Conservation (phyloP, 2,113 vertebrate species). For the Stigmatopora argus region DNA sequence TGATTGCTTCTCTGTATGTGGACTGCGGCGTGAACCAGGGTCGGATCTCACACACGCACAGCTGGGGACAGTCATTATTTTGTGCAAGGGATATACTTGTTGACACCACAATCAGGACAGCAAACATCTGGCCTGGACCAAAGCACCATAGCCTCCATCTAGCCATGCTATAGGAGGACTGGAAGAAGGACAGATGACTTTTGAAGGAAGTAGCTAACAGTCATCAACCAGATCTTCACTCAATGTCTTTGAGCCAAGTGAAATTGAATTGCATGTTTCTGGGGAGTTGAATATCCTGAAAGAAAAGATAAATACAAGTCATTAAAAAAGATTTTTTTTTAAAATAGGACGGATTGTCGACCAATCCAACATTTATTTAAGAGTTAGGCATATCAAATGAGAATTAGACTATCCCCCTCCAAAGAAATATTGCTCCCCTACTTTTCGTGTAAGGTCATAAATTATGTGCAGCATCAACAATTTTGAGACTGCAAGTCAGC, state of each 20-base stretch:
- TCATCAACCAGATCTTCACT: conserved; percentile 58
- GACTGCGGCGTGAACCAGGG: conserved; percentile 99
- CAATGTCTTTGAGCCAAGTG: conserved; percentile 33
- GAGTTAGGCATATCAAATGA: conserved; percentile 13
- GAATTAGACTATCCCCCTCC: conserved; percentile 13
- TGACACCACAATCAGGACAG: conserved; percentile 70
- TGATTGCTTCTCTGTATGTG: conserved; percentile 93
- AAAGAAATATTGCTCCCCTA: conserved; percentile 21
- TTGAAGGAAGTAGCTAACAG: conserved; percentile 34
- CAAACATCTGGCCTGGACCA: conserved; percentile 66
- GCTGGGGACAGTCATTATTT: conserved; percentile 85
- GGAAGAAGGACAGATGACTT: conserved; percentile 44
- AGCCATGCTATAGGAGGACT: conserved; percentile 74
- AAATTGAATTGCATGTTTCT: conserved; percentile 32
- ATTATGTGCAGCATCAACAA: conserved; percentile 51
- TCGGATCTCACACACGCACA: conserved; percentile 93
- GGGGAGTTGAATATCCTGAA: conserved; percentile 41
- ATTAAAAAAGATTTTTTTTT: not conserved
- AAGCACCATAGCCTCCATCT: conserved; percentile 53
- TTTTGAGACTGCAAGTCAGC: conserved; percentile 51
- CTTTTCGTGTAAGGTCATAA: conserved; percentile 26
- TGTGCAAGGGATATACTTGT: conserved; percentile 72
- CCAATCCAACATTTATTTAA: conserved; percentile 12
- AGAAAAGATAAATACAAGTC: conserved; percentile 29
- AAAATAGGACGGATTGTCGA: not conserved